A percentile compares a stretch with the other conserved stretches of the same genome.
Evolutionary conservation across 2,797 vertebrate species (phyloP).

Genomic region (Odontamblyopus lacepedii): DNA sequence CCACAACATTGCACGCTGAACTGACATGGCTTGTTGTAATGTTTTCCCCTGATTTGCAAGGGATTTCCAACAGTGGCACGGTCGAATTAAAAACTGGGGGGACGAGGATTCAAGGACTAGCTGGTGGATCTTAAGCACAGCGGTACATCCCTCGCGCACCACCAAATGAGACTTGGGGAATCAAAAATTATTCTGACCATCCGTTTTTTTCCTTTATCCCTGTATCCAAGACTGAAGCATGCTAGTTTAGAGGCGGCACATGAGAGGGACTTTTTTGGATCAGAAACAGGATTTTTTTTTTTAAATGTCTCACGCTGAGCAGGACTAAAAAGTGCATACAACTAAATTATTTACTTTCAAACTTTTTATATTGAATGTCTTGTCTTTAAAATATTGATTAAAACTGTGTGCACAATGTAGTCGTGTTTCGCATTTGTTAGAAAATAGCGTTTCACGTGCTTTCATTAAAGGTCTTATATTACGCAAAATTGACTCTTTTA

Average conservation of each 20-base stretch:
- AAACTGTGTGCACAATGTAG: not conserved
- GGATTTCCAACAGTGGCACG: constrained; percentile 50
- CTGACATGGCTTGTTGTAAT: constrained; percentile 51
- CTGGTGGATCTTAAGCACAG: constrained; percentile 54
- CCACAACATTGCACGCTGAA: constrained; percentile 62
- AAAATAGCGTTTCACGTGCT: no score
- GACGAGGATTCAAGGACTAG: constrained; percentile 46
- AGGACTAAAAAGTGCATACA: not conserved
- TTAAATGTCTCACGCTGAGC: not conserved
- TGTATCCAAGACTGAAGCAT: not conserved
- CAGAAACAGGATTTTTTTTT: not conserved
- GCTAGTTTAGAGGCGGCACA: constrained; percentile 1
- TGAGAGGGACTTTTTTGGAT: constrained; percentile 3
- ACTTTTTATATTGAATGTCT: not conserved
- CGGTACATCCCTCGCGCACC: constrained; percentile 37
- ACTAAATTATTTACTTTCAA: constrained; percentile 2
- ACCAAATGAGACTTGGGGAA: constrained; percentile 32
- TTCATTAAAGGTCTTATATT: no score
- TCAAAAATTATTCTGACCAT: constrained; percentile 41
- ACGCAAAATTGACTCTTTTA: no score
- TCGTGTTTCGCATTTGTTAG: no score
- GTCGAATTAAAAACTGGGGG: constrained; percentile 47
- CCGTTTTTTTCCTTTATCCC: constrained; percentile 22
- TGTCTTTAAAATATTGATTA: not conserved
- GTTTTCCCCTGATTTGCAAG: constrained; percentile 61